Conservation (phyloP, 2,113 vertebrate genomes). For the Aldabrachelys gigantea region DNA sequence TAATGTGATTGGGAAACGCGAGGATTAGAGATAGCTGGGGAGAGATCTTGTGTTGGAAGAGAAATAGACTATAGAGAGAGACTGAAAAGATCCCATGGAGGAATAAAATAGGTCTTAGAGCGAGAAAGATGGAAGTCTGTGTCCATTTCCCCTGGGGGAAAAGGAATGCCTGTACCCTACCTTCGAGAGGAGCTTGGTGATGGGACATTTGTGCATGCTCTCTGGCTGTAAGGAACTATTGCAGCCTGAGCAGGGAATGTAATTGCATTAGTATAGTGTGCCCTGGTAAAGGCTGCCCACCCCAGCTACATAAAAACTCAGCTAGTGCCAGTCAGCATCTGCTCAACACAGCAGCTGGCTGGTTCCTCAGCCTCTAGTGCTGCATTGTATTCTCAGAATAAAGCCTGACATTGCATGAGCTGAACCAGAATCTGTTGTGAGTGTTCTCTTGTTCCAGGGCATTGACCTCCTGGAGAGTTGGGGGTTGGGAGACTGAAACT, state of each 20-base stretch:
- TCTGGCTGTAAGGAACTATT: background rate
- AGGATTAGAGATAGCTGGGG: fast-evolving
- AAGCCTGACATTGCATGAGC: background rate
- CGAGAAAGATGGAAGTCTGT: background rate
- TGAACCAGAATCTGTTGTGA: background rate
- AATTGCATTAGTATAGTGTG: background rate
- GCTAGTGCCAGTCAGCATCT: background rate
- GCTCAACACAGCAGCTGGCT: background rate
- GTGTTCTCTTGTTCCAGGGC: background rate
- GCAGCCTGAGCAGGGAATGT: background rate
- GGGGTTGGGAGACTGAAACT: background rate
- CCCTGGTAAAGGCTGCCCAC: too few species aligned
- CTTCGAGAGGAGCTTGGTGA: background rate
- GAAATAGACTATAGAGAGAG: background rate
- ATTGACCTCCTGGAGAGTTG: background rate
- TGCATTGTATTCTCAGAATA: background rate
- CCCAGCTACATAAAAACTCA: background rate
- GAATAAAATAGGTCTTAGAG: background rate
- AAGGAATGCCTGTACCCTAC: background rate
- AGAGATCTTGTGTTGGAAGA: background rate
- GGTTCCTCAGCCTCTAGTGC: background rate
- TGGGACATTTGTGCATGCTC: background rate
- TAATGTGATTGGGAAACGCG: background rate
- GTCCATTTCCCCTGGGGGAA: background rate
- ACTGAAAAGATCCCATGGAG: background rate